Percentiles rank a stretch among this genome's conserved stretches.
phyloP scores from a whole-genome alignment of 2,888 invertebrate genomes.

The Drosophila paramelanica region DNA sequence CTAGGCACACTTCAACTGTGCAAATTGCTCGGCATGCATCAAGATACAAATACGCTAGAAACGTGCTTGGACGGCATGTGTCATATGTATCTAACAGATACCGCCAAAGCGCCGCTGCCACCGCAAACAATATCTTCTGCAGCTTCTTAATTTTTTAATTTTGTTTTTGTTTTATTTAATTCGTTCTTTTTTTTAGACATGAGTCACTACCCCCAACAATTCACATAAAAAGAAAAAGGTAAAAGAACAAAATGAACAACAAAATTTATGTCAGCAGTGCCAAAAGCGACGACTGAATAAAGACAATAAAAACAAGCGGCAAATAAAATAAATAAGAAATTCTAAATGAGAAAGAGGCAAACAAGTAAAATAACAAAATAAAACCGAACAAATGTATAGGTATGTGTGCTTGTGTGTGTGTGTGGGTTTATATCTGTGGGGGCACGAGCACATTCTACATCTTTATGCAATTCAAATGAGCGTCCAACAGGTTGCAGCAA shows the following conservation, averaged over 20 bases:
- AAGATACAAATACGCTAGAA: constrained; percentile 59
- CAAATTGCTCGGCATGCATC: constrained; percentile 63
- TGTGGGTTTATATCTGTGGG: neutral
- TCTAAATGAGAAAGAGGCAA: constrained; percentile 55
- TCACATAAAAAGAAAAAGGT: constrained; percentile 5
- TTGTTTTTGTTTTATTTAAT: constrained; percentile 12
- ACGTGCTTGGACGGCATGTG: constrained; percentile 70
- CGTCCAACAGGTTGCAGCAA: constrained; percentile 51
- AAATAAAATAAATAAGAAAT: constrained; percentile 70
- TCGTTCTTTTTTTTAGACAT: constrained; percentile 53
- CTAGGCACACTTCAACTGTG: constrained; percentile 79
- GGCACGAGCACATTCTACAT: constrained; percentile 15
- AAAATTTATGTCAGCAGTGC: constrained; percentile 82
- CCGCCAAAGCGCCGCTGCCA: constrained; percentile 17
- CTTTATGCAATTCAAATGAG: constrained; percentile 33
- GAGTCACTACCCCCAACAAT: constrained; percentile 63
- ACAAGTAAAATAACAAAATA: constrained; percentile 35
- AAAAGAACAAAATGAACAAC: constrained; percentile 47
- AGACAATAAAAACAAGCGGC: constrained; percentile 70
- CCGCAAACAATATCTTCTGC: constrained; percentile 22
- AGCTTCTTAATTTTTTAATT: constrained; percentile 26
- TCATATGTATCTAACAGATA: constrained; percentile 67
- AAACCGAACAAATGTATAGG: constrained; percentile 4
- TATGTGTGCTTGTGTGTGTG: constrained; percentile 1
- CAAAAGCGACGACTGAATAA: constrained; percentile 63